A percentile compares a stretch with the other conserved stretches of the same genome.
These are phyloP conservation scores for Loriculus beryllinus DNA, from an alignment of 2,797 vertebrate species.

Conservation along the genomic window DNA sequence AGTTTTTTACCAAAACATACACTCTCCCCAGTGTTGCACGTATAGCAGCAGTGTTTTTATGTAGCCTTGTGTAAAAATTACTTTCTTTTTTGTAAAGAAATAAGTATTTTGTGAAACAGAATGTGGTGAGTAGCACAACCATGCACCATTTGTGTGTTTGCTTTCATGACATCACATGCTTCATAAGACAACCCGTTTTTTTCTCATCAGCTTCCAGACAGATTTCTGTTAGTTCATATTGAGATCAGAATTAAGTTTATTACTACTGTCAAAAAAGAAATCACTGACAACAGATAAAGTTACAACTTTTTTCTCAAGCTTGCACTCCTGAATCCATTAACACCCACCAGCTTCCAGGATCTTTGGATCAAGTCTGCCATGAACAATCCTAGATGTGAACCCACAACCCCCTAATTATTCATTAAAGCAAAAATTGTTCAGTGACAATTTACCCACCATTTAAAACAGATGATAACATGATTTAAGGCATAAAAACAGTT, in stretches of 20 bases:
- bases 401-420: not conserved
- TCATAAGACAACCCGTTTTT: not conserved
- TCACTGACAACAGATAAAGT: not conserved
- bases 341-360: not conserved
- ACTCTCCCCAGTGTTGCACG: not conserved
- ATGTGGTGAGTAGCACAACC: not conserved
- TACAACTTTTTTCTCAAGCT: not conserved
- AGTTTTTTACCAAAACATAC: not conserved
- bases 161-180: not conserved
- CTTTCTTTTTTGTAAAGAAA: not conserved
- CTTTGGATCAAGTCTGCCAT: not conserved
- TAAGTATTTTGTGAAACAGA: not conserved
- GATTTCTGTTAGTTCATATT: not conserved
- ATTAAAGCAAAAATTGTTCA: not conserved
- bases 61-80: not conserved
- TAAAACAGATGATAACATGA: not conserved
- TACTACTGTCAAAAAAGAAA: not conserved
- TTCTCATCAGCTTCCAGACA: not conserved
- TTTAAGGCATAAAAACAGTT: not conserved
- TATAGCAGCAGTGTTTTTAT: not conserved
- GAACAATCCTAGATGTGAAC: not conserved
- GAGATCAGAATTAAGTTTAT: not conserved
- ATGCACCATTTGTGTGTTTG: accelerated
- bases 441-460: not conserved
- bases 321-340: not conserved